Percentiles rank a stretch among this genome's conserved stretches.
These are phyloP conservation scores for Microplitis deprimator DNA, from an alignment of 2,888 invertebrate species.

Conservation along the genomic window DNA sequence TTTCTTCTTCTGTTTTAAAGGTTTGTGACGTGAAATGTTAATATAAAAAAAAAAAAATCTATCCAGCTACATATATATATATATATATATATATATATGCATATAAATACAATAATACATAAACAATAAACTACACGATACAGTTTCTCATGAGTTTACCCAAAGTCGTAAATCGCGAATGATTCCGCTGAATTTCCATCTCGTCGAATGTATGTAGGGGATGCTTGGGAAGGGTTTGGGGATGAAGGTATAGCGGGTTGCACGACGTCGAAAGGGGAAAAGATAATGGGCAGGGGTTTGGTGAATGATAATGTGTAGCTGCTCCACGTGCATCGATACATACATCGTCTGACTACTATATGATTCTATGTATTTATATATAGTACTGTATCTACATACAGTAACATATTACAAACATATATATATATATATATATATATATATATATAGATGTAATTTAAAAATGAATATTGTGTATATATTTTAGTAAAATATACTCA, in stretches of 20 bases:
- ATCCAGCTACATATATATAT: conserved; percentile 2
- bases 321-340: conserved; percentile 47
- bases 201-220: conserved; percentile 13
- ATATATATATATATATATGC: conserved; percentile 11
- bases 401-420: not conserved
- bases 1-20: not conserved
- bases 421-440: not conserved
- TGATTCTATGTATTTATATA: not conserved
- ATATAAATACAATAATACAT: conserved; percentile 9
- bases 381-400: not conserved
- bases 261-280: conserved; percentile 39
- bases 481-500: not conserved
- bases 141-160: conserved; percentile 46
- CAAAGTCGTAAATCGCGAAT: conserved; percentile 58
- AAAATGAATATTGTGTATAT: not conserved
- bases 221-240: conserved; percentile 18
- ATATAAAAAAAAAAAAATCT: conserved; percentile 5
- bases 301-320: conserved; percentile 63
- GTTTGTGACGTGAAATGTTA: not conserved
- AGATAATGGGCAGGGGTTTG: conserved; percentile 58
- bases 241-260: not conserved
- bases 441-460: conserved; percentile 2
- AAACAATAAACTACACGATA: conserved; percentile 18
- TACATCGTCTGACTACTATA: conserved; percentile 19
- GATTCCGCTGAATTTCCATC: conserved; percentile 62